A percentile compares a stretch with the other conserved stretches of the same genome.
phyloP scores from a whole-genome alignment of 2,888 invertebrate species.

The Oasisia sp. region DNA sequence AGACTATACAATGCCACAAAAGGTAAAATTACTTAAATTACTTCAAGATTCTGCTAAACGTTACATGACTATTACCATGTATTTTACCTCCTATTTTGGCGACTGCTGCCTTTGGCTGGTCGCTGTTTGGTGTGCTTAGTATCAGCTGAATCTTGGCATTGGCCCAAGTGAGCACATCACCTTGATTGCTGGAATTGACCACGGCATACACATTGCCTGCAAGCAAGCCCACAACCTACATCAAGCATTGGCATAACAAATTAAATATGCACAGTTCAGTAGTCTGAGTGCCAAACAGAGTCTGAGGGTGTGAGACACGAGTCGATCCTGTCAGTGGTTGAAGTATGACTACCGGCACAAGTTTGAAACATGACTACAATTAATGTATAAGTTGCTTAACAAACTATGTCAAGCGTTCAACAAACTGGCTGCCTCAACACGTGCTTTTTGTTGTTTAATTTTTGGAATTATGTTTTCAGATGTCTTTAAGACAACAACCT shows the following conservation, averaged over 20 bases:
- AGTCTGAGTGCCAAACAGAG: not conserved
- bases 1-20: not conserved
- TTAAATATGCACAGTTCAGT: no score
- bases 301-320: not conserved
- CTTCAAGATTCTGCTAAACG: not conserved
- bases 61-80: not conserved
- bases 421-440: no score
- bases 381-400: no score
- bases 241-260: no score
- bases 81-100: not conserved
- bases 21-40: not conserved
- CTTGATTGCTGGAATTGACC: not conserved
- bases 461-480: no score
- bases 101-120: not conserved
- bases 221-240: not conserved
- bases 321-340: not conserved
- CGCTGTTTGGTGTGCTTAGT: not conserved
- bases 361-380: no score
- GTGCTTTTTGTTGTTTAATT: no score
- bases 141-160: not conserved
- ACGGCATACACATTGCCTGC: not conserved
- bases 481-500: no score
- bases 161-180: constrained; percentile 7
- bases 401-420: no score
- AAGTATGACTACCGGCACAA: no score